phyloP scores from a whole-genome alignment of 2,888 invertebrate species.

The Mechanitis mazaeus region DNA sequence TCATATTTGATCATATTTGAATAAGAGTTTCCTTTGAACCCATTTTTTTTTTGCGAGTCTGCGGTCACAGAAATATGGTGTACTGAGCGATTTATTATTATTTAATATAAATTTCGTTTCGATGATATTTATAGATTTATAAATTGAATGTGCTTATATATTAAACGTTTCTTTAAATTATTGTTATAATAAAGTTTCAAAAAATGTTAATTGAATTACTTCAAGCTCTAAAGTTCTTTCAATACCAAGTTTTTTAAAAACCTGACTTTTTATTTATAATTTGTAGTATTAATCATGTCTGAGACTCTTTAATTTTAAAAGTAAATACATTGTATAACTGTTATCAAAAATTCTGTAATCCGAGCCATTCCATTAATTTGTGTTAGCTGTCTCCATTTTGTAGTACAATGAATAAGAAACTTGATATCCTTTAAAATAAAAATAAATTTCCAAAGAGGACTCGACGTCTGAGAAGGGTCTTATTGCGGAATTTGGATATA shows the following conservation, averaged over 20 bases:
- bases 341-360: constrained; percentile 8
- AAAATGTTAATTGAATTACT: too few species aligned
- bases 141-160: too few species aligned
- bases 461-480: constrained; percentile 24
- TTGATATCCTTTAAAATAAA: constrained; percentile 20
- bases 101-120: constrained; percentile 10
- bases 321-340: too few species aligned
- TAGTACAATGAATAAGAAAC: constrained; percentile 14
- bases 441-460: constrained; percentile 10
- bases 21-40: constrained; percentile 19
- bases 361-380: constrained; percentile 23
- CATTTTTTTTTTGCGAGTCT: constrained; percentile 10
- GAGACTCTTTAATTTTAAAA: too few species aligned
- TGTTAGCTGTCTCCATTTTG: constrained; percentile 17
- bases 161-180: too few species aligned
- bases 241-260: too few species aligned
- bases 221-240: too few species aligned
- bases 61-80: constrained; percentile 12
- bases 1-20: constrained; percentile 1
- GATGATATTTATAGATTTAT: background rate
- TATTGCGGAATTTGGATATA: constrained; percentile 17
- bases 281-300: too few species aligned
- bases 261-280: too few species aligned
- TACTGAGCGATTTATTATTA: background rate
- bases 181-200: too few species aligned